Conservation (phyloP, 2,797 vertebrate species). For the Myripristis murdjan region DNA sequence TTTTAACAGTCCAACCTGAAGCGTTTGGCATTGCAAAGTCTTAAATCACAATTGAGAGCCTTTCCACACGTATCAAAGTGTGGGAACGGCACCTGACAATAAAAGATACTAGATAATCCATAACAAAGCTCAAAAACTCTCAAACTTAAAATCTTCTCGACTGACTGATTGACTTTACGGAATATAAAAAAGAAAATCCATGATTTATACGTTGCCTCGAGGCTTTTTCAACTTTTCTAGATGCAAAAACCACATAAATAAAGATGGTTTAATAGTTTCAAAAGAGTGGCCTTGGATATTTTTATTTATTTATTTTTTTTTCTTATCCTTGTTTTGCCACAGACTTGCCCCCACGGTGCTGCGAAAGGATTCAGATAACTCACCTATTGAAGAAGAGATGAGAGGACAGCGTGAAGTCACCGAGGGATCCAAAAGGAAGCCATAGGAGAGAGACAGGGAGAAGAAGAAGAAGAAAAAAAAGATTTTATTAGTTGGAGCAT, state of each 20-base stretch:
- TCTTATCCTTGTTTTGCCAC: slow-evolving; percentile 28
- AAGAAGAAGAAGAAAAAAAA: slow-evolving; percentile 30
- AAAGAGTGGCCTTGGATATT: slow-evolving; percentile 40
- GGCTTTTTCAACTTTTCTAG: not conserved
- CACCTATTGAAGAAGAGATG: slow-evolving; percentile 73
- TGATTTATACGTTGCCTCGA: no score
- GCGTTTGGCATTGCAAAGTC: not conserved
- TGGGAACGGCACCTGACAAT: not conserved
- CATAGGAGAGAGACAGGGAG: slow-evolving; percentile 22
- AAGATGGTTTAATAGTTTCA: slow-evolving; percentile 26
- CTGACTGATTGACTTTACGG: no score
- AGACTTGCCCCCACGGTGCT: not conserved
- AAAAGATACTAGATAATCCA: not conserved
- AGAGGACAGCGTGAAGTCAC: slow-evolving; percentile 26
- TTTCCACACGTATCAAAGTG: not conserved
- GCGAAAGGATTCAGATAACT: slow-evolving; percentile 64
- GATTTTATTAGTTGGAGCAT: slow-evolving; percentile 41
- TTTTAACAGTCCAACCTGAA: not conserved
- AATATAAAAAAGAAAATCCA: no score
- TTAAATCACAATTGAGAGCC: not conserved
- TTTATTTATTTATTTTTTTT: slow-evolving; percentile 23
- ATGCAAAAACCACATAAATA: slow-evolving; percentile 31
- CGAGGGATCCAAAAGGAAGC: slow-evolving; percentile 33
- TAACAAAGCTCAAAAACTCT: no score
- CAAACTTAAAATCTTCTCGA: no score